These are phyloP conservation scores for Chaetophractus vellerosus DNA, from an alignment of 2,797 vertebrate genomes.

Conservation along the genomic window DNA sequence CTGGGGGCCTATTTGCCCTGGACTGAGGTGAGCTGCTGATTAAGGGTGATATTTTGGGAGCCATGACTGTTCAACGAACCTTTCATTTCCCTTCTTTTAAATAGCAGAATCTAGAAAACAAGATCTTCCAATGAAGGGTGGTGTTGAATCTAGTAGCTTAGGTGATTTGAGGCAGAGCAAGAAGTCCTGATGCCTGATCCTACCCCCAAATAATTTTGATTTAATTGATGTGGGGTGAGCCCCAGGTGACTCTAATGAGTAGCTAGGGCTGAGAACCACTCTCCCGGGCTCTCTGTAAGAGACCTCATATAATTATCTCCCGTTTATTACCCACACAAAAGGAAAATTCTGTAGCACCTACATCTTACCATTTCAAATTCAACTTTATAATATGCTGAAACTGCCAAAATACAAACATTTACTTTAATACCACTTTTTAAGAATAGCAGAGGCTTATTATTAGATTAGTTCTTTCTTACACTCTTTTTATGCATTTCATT, in stretches of 20 bases:
- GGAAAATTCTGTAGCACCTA: neutral
- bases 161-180: neutral
- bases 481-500: slow-evolving; percentile 27
- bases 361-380: slow-evolving; percentile 36
- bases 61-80: neutral
- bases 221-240: neutral
- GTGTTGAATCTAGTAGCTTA: neutral
- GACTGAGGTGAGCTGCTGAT: neutral
- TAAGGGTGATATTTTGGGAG: neutral
- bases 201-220: neutral
- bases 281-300: neutral
- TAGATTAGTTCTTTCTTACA: neutral
- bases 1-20: too few species aligned
- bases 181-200: neutral
- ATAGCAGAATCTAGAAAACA: slow-evolving; percentile 24
- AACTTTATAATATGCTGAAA: neutral
- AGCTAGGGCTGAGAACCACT: neutral
- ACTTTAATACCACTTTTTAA: slow-evolving; percentile 43
- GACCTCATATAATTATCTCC: neutral
- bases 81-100: slow-evolving; percentile 33
- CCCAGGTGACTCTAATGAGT: neutral
- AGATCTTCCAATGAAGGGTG: neutral
- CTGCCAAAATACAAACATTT: neutral
- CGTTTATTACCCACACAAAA: slow-evolving; percentile 7
- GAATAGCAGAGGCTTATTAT: neutral